Evolutionary conservation across 1,140 invertebrate genomes (phyloP).

Genomic region (Aphelenchoides fujianensis): DNA sequence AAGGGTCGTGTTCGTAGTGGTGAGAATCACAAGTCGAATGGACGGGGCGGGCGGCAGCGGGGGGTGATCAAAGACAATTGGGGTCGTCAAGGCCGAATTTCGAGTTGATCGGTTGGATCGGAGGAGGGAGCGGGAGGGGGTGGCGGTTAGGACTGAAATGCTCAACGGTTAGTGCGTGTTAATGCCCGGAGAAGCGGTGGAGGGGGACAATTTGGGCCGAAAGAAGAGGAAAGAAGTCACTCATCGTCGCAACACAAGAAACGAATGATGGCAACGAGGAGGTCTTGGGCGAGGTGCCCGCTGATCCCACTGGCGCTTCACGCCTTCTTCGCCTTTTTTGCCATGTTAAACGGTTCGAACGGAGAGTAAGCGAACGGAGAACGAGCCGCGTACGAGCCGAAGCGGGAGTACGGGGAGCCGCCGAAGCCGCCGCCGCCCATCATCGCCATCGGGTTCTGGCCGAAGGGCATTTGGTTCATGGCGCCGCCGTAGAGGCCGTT

Average conservation of each 20-base stretch:
- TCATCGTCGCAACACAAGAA: conserved; percentile 1
- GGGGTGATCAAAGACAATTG: conserved; percentile 2
- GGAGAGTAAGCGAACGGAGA: conserved; percentile 2
- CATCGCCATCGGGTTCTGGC: conserved; percentile 5
- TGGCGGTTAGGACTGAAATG: too few relatives aligned
- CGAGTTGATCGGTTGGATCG: neutral
- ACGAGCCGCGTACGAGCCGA: conserved; percentile 11
- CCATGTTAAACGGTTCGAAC: neutral
- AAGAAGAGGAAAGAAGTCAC: neutral
- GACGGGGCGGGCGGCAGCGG: neutral
- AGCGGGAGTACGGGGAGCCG: neutral
- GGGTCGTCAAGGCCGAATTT: neutral
- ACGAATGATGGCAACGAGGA: neutral
- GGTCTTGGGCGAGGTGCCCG: neutral
- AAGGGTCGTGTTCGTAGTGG: neutral
- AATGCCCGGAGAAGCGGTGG: too few relatives aligned
- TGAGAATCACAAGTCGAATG: neutral
- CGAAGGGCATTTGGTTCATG: conserved; percentile 8
- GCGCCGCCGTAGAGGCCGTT: neutral
- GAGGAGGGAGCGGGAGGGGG: neutral
- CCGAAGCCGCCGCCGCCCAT: neutral
- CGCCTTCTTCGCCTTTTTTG: conserved; percentile 12
- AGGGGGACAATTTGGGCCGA: neutral
- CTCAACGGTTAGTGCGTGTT: too few relatives aligned
- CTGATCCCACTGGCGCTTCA: neutral